A percentile compares a stretch with the other conserved stretches of the same genome.
Conservation (phyloP, 2,888 invertebrate genomes). For the Hirtodrosophila trivittata region DNA sequence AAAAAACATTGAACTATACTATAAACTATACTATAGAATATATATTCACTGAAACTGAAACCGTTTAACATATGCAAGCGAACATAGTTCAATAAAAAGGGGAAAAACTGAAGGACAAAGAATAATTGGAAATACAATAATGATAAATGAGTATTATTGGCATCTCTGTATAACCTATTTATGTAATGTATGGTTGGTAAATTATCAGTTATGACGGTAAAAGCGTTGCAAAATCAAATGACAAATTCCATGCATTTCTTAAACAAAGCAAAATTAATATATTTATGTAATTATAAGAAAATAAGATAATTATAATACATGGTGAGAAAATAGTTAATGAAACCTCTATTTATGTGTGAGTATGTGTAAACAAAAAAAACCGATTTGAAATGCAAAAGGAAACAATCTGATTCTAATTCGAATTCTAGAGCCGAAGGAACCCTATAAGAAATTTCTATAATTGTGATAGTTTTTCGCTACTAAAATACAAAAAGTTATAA, state of each 20-base stretch:
- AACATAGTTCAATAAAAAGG: conserved; percentile 69
- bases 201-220: conserved; percentile 16
- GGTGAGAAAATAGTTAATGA: conserved; percentile 22
- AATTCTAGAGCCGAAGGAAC: conserved; percentile 34
- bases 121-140: conserved; percentile 28
- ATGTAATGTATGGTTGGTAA: conserved; percentile 1
- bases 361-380: conserved; percentile 11
- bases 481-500: conserved; percentile 23
- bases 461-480: conserved; percentile 70
- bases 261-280: conserved; percentile 23
- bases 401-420: conserved; percentile 45
- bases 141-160: conserved; percentile 16
- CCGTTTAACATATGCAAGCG: conserved; percentile 65
- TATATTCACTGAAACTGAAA: conserved; percentile 36
- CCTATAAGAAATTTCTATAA: conserved; percentile 62
- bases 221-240: conserved; percentile 74
- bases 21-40: no score
- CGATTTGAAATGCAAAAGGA: conserved; percentile 34
- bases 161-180: conserved; percentile 18
- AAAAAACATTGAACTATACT: no score
- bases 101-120: conserved; percentile 18
- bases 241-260: conserved; percentile 68
- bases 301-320: conserved; percentile 5
- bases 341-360: conserved; percentile 29
- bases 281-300: conserved; percentile 9